Evolutionary conservation across 1,140 invertebrate species (phyloP), one percentile per base, ranked within the genome.

Genomic region (Musca vetustissima): DNA sequence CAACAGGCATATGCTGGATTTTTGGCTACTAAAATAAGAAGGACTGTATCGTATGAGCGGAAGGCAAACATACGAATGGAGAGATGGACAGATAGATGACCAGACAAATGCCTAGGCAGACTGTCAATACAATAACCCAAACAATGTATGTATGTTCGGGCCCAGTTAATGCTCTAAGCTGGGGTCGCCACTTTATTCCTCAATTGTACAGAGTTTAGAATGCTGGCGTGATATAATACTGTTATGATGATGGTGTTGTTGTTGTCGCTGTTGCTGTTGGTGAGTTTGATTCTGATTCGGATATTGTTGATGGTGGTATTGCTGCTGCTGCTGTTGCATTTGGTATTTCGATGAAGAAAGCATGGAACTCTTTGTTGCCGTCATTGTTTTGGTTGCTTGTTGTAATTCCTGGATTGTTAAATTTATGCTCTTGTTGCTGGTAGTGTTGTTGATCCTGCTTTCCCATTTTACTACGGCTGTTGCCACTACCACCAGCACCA

Each of bases 151-250:
- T 8, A 43, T 43, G 36, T 11, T 2, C 13, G 6, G 13, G 6
- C 36, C 36, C 1, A 43, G 36, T 43, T 43, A 43, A 43, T 43
- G 36, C 36, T 43, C 36, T 43, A 43, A 43, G 36, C 36, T 13
- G 11, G 36, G 36, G 36, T 43, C 36, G n/a, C n/a, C n/a, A 8
- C 4, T 49, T 73, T 64, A 80, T 66, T 80, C 78, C 48, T 80
- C 76, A 17, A 80, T 80, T 25, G 78, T 80, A 71, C 78, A 77
- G 1, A 80, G 73, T 50, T 70, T 80, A 49, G 75, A 61, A 61
- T 61, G 76, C 13, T 67, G 64, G 15, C 78, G 76, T 0, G 66
- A 61, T 48, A 68, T 43, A 68, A 74, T 64, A 73, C 72, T 71
- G 71, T 71, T 52, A 69, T 69, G 66, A 1, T 69, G 68, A 2